Evolutionary conservation across 2,113 vertebrate species (phyloP).

Genomic region (Lepidothrix coronata): DNA sequence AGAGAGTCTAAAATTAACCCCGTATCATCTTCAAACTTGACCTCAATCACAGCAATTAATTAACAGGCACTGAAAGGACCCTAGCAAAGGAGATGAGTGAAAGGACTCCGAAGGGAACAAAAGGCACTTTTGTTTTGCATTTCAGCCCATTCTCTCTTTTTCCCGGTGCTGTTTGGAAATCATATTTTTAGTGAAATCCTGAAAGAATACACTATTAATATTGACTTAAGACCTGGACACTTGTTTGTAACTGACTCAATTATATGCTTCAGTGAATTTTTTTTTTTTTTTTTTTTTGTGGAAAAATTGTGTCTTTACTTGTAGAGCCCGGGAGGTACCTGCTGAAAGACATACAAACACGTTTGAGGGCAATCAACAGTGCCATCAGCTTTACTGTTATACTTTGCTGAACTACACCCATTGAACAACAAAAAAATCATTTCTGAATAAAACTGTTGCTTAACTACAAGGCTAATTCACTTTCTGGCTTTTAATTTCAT

Average conservation of each 20-base stretch:
- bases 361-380: background rate
- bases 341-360: background rate
- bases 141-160: background rate
- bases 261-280: background rate
- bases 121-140: background rate
- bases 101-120: background rate
- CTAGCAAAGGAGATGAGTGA: conserved; percentile 17
- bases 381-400: background rate
- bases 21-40: conserved; percentile 49
- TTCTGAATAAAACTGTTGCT: background rate
- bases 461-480: background rate
- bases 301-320: background rate
- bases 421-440: background rate
- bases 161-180: background rate
- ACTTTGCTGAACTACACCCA: background rate
- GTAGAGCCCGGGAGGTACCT: background rate
- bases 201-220: background rate
- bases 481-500: background rate
- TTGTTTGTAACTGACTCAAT: background rate
- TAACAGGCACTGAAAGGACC: conserved; percentile 47
- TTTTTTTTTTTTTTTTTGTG: background rate
- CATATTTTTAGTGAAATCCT: background rate
- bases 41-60: conserved; percentile 67
- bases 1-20: conserved; percentile 58
- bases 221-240: background rate